Evolutionary conservation across 2,797 vertebrate species (phyloP).

Genomic region (Eulemur mongoz): DNA sequence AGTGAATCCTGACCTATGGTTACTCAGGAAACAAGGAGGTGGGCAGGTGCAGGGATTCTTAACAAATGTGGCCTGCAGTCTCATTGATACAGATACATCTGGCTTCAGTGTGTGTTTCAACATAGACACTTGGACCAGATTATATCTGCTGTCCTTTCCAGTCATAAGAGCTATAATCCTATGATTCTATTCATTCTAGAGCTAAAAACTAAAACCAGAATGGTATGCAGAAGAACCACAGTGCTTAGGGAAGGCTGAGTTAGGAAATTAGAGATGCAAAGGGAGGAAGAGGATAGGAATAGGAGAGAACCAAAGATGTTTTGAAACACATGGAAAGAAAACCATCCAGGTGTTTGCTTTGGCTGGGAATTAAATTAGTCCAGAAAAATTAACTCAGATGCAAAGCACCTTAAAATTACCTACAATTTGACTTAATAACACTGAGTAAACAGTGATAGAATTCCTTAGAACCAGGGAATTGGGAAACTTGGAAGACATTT

Average conservation of each 20-base stretch:
- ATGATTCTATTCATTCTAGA: conserved; percentile 32
- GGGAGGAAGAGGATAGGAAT: neutral
- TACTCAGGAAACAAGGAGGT: neutral
- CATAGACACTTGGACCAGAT: neutral
- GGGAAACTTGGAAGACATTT: conserved; percentile 12
- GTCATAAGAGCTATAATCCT: neutral
- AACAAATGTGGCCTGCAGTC: neutral
- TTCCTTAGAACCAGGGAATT: conserved; percentile 49
- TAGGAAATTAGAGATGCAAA: conserved; percentile 39
- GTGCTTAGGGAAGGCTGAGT: neutral
- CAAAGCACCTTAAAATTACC: conserved; percentile 41
- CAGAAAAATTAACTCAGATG: conserved; percentile 51
- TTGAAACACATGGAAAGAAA: conserved; percentile 55
- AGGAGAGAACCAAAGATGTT: conserved; percentile 30
- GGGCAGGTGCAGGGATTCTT: neutral
- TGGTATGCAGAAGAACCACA: neutral
- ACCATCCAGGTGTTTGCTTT: neutral
- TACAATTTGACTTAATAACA: conserved; percentile 55
- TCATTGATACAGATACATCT: neutral
- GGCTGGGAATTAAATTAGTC: conserved; percentile 17
- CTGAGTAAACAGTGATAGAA: conserved; percentile 27
- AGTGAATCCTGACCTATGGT: neutral
- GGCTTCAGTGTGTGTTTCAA: neutral
- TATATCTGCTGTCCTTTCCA: conserved; percentile 4
- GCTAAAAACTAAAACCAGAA: conserved; percentile 31